Conservation (phyloP, 2,797 vertebrate species). For the Austrolebias charrua region DNA sequence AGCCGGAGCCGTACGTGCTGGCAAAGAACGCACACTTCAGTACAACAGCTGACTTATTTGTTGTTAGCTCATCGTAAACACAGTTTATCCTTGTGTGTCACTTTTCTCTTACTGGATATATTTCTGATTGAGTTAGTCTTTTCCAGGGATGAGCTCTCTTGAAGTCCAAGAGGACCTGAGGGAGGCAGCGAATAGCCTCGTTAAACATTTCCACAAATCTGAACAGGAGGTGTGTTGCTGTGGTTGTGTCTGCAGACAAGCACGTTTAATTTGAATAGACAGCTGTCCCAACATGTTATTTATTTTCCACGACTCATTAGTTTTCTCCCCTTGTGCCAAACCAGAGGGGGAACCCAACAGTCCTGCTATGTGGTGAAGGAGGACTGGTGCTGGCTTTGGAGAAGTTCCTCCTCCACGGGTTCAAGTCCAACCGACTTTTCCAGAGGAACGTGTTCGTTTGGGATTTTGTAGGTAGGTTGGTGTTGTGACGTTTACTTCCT, state of each 20-base stretch:
- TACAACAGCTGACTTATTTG: slow-evolving; percentile 65
- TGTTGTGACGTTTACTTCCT: slow-evolving; percentile 2
- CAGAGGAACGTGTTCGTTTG: slow-evolving; percentile 97
- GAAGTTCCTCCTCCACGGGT: slow-evolving; percentile 94
- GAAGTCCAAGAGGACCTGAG: slow-evolving; percentile 97
- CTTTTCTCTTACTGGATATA: slow-evolving; percentile 27
- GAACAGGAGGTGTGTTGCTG: slow-evolving; percentile 91
- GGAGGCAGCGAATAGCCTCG: slow-evolving; percentile 95
- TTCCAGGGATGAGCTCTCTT: slow-evolving; percentile 86
- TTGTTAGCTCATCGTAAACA: slow-evolving; percentile 23
- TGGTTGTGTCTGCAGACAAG: neutral
- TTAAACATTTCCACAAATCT: slow-evolving; percentile 98
- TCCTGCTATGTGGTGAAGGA: slow-evolving; percentile 91
- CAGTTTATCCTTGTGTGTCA: slow-evolving; percentile 36
- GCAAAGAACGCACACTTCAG: slow-evolving; percentile 57
- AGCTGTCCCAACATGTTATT: no score
- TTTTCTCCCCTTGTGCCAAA: slow-evolving; percentile 27
- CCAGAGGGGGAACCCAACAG: slow-evolving; percentile 92
- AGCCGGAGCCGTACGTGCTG: slow-evolving; percentile 84
- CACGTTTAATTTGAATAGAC: no score
- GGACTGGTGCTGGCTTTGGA: slow-evolving; percentile 92
- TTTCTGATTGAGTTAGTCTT: slow-evolving; percentile 20
- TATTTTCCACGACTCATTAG: no score
- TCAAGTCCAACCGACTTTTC: slow-evolving; percentile 91
- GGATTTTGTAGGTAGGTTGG: slow-evolving; percentile 90